Evolutionary conservation across 1,140 invertebrate genomes (phyloP), one percentile per base, ranked within the genome.

Genomic region (Caenorhabditis tropicalis): DNA sequence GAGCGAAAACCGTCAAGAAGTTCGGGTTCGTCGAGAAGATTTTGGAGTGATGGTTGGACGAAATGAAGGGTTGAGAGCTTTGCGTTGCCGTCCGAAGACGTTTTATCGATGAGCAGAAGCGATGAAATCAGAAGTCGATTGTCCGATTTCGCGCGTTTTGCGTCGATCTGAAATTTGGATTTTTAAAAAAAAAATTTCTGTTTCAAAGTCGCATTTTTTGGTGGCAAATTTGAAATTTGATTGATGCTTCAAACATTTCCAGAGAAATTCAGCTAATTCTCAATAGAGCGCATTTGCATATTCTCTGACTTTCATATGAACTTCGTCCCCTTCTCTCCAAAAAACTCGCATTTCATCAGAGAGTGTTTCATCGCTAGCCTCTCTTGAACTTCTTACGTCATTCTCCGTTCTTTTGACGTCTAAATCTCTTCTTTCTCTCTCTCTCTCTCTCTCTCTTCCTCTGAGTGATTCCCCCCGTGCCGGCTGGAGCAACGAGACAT

Each of bases 81-180:
- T n/a, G 36, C 83, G 39, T 70, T 48, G 31, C 83, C 83, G 39
- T 79, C 83, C 31, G 58, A 56, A 33, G 83, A 65, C 21, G 60
- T 84, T 19, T 70, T 65, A 49, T 84, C 83, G 48, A 84, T 84
- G n/a, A 84, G 51, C 24, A 49, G 43, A n/a, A 84, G 83, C 16
- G 83, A 74, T 10, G 58, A 74, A 16, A 70, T 49, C 83, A 84
- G 48, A 49, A 84, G 39, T 29, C 53, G 70, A 65, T 84, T 81
- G 70, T 84, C 83, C 19, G 31, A 51, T n/a, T 49, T 43, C 27
- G 70, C 70, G 5, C 83, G 70, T 24, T 84, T 84, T 12, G 83
- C 83, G 15, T 51, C 60, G 31, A 48, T 43, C 70, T 65, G 48
- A 24, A 46, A 46, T 31, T 74, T 29, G 21, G n/a, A 19, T 53